Base-by-base conservation (phyloP, 1,140 invertebrate genomes). In the Bombus polaris region DNA sequence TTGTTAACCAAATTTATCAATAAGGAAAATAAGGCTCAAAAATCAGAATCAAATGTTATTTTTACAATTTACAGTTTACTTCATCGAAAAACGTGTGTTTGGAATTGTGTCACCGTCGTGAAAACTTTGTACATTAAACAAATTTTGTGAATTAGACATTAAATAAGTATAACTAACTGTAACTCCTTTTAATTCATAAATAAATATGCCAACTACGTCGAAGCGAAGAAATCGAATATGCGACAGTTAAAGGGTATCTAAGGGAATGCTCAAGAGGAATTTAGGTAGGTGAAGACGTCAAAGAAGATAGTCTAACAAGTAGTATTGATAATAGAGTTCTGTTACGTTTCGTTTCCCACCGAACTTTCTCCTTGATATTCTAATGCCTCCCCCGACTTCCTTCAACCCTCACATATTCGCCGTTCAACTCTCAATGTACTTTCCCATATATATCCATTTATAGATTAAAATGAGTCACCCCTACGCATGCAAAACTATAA, bases 381-480 rank as follows among this genome's bases (percentile, higher is more conserved):
- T 44, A 73, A 44, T 71, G 80, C 70, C 39, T 71, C 80, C 70
- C 47, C 62, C 70, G 68, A 39, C 39, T 70, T 70, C 78, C 44
- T 53, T 42, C 77, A 37, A 53, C 68, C 79, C 79, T 68, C 65
- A 47, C 42, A 72, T 71, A 39, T 62, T 73, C 80, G 28, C 22
- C 37, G 18, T 62, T 81, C 66, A 53, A 35, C 66, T 39, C 80
- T 39, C 80, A 22, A 72, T 81, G 70, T 73, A 81, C 44, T 35
- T 81, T 72, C 47, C 80, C 68, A 81, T 62, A 81, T 73, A 71
- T 73, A 73, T 81, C 80, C 80, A 81, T 81, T 81, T 81, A 71
- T 39, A 81, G 68, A 81, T 81, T 81, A 81, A 81, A 73, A 73
- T 81, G 80, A 81, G 70, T 81, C 68, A 81, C 35, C 37, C 47